Base-by-base conservation (phyloP, 1,140 invertebrate genomes). In the Aphelenchoides avenae region DNA sequence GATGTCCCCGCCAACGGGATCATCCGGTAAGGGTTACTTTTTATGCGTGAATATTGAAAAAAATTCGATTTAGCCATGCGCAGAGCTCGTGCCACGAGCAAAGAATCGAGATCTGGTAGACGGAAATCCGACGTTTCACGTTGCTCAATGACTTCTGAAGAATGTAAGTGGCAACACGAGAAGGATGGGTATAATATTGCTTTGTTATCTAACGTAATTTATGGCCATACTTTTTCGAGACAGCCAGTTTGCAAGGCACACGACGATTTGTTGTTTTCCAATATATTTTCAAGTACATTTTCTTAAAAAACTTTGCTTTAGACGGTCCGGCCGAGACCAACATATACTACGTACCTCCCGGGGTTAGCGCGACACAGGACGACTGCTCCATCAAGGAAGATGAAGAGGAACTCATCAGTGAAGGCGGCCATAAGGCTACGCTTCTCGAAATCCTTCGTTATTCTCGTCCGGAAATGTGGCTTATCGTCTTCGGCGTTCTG, bases 381-480 rank as follows among this genome's bases (percentile, higher is more conserved):
- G 46, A 49, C 7, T 5, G 46, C 7, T 49, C 51, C n/a, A 52
- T 52, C 24, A 53, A 13, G 48, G 20, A 27, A 20, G 51, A 18
- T 49, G 18, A 43, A 6, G 18, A 49, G 46, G 6, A 44, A 49
- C 37, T 13, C 20, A 44, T 6, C 6, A 43, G 7, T 50, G 6
- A 36, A 26, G 46, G 46, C 46, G 7, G 20, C 7, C 6, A 50
- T 43, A 49, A 49, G 29, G 37, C 13, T 13, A 49, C 13, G n/a
- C 46, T 6, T 26, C 46, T 7, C 50, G 29, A 13, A 7, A 43
- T 37, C 7, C 18, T 6, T 49, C 46, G 20, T 43, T 49, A 20
- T 15, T 49, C 30, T 62, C n/a, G 55, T 54, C 54, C 55, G 11
- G 55, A 57, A 31, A 6, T 11, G 6, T 24, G 30, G 9, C n/a